Percentiles rank a stretch among this genome's conserved stretches.
phyloP scores from a whole-genome alignment of 2,797 vertebrate species.

The Cebuella pygmaea region DNA sequence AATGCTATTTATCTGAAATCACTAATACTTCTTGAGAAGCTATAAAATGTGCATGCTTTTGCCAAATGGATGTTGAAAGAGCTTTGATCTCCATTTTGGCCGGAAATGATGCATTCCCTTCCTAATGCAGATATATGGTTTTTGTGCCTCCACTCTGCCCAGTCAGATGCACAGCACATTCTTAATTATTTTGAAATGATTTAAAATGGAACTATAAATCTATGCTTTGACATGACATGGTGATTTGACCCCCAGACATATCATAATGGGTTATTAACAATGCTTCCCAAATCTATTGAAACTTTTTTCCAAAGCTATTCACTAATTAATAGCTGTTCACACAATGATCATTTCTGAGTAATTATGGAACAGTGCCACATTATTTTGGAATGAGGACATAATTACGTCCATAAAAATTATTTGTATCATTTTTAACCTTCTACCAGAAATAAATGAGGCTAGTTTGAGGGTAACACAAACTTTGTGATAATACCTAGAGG shows the following conservation, averaged over 20 bases:
- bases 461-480: not conserved
- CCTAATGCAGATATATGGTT: slow-evolving; percentile 79
- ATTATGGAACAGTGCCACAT: slow-evolving; percentile 65
- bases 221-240: slow-evolving; percentile 75
- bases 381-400: slow-evolving; percentile 71
- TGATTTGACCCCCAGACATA: slow-evolving; percentile 80
- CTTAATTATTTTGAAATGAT: slow-evolving; percentile 82
- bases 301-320: slow-evolving; percentile 70
- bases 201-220: slow-evolving; percentile 81
- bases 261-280: slow-evolving; percentile 75
- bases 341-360: slow-evolving; percentile 66
- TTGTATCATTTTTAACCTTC: slow-evolving; percentile 75
- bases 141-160: slow-evolving; percentile 67
- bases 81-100: slow-evolving; percentile 61
- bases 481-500: not conserved
- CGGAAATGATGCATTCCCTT: slow-evolving; percentile 62
- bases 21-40: slow-evolving; percentile 30
- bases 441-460: slow-evolving; percentile 62
- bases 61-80: slow-evolving; percentile 57
- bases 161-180: slow-evolving; percentile 74
- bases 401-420: slow-evolving; percentile 79
- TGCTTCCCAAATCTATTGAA: slow-evolving; percentile 72
- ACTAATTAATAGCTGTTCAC: slow-evolving; percentile 78
- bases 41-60: slow-evolving; percentile 28
- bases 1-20: slow-evolving; percentile 40